These are phyloP conservation scores for Thunnus thynnus DNA, from an alignment of 2,113 vertebrate species.

Conservation along the genomic window DNA sequence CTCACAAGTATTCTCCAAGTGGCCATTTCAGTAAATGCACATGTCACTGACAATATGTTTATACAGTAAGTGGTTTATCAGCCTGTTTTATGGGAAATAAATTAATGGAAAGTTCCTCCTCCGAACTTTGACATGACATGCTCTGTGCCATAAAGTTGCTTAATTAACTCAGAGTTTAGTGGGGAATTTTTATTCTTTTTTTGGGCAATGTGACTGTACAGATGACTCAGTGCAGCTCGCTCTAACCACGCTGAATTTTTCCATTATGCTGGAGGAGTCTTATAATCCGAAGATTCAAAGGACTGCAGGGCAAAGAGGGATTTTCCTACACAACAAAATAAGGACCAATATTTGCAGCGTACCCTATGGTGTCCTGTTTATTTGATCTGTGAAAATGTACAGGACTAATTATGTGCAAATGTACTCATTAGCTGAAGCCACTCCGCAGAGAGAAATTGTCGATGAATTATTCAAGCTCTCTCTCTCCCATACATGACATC, in stretches of 20 bases:
- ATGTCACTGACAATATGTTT: not conserved
- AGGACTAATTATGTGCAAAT: slow-evolving; percentile 67
- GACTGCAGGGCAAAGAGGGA: not conserved
- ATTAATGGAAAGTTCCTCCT: not conserved
- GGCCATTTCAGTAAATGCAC: slow-evolving; percentile 15
- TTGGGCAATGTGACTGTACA: slow-evolving; percentile 1
- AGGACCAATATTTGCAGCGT: not conserved
- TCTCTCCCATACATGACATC: slow-evolving; percentile 57
- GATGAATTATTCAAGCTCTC: slow-evolving; percentile 77
- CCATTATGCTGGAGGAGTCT: not conserved
- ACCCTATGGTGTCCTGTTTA: slow-evolving; percentile 35
- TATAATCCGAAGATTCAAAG: slow-evolving; percentile 7
- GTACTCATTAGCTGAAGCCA: slow-evolving; percentile 66
- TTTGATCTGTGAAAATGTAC: slow-evolving; percentile 56
- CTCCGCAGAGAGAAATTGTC: slow-evolving; percentile 49
- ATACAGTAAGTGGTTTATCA: not conserved
- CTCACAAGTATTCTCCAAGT: not conserved
- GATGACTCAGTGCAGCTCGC: not conserved
- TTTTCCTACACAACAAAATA: slow-evolving; percentile 16
- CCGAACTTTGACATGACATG: not conserved
- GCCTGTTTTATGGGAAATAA: not conserved
- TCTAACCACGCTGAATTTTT: not conserved
- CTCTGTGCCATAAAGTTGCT: not conserved
- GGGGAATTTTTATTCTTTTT: not conserved
- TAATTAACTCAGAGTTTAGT: slow-evolving; percentile 6